Conservation (phyloP, 2,888 invertebrate species). For the Ctenicera cuprea region DNA sequence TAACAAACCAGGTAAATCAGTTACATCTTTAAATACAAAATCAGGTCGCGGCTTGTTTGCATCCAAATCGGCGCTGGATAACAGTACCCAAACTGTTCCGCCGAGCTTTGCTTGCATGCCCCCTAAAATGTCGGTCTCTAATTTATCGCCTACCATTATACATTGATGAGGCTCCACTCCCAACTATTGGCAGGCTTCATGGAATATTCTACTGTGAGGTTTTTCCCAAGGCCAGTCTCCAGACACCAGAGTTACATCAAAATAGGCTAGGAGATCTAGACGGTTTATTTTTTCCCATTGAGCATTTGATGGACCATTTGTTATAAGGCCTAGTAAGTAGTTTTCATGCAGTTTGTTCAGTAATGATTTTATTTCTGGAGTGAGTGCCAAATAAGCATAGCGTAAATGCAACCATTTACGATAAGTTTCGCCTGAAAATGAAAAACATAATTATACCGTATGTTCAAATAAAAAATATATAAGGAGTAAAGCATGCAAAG, state of each 20-base stretch:
- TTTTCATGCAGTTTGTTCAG: slow-evolving; percentile 82
- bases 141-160: slow-evolving; percentile 91
- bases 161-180: slow-evolving; percentile 84
- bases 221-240: slow-evolving; percentile 92
- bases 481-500: too few relatives aligned
- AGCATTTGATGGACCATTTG: slow-evolving; percentile 89
- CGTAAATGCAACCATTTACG: slow-evolving; percentile 86
- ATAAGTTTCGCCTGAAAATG: slow-evolving; percentile 80
- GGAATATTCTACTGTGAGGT: slow-evolving; percentile 88
- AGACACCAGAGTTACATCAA: slow-evolving; percentile 87
- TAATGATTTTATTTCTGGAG: slow-evolving; percentile 81
- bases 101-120: slow-evolving; percentile 84
- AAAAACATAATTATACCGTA: too few relatives aligned
- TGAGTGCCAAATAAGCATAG: slow-evolving; percentile 83
- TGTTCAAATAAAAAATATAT: too few relatives aligned
- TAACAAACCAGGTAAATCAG: slow-evolving; percentile 78
- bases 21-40: slow-evolving; percentile 80
- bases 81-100: slow-evolving; percentile 88
- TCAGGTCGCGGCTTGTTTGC: slow-evolving; percentile 76
- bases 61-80: slow-evolving; percentile 71
- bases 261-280: slow-evolving; percentile 81
- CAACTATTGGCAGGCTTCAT: slow-evolving; percentile 86
- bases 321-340: slow-evolving; percentile 87
- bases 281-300: slow-evolving; percentile 92
- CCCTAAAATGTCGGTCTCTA: slow-evolving; percentile 92